Evolutionary conservation across 1,140 invertebrate genomes (phyloP), one percentile per base, ranked within the genome.

Genomic region (Magallana angulata): DNA sequence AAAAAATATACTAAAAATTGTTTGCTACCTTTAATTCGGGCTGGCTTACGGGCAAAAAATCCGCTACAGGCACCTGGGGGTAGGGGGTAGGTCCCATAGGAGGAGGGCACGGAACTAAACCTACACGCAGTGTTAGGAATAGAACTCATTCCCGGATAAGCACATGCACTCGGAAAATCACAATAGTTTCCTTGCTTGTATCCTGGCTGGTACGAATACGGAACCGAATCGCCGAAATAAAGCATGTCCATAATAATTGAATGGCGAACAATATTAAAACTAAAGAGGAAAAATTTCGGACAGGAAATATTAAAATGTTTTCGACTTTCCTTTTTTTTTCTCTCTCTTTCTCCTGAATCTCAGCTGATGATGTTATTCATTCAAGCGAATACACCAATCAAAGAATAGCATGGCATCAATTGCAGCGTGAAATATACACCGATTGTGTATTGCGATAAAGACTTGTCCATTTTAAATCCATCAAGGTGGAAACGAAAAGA

Each of bases 11-110:
- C 8, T 82, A 24, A 82, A 82, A 36, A 16, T 57, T 12, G 18
- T 64, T 5, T 12, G 18, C 80, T 89, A 89, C 88, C 88, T 89
- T 89, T 89, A 2, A 89, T 89, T 24, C 88, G 68, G 16, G 88
- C 85, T 36, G 88, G 88, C 83, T 89, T 89, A 85, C 88, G 82
- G 48, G 81, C 83, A 83, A 89, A 89, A 85, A 89, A 89, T 82
- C 85, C 88, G 60, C 87, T 86, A 85, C 88, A 89, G 18, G 59
- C 64, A 1, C 85, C 86, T 48, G 86, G 88, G 81, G 86, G 85
- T n/a, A 89, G 85, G 16, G 88, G 60, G 36, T 89, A 89, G 48
- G 86, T 58, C 85, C 88, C 88, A 58, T 89, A 89, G 83, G 86
- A 85, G 11, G 88, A 84, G 11, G 88, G 82, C 16, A 89, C 88